Evolutionary conservation across 2,797 vertebrate genomes (phyloP).

Genomic region (Glyptemys insculpta): DNA sequence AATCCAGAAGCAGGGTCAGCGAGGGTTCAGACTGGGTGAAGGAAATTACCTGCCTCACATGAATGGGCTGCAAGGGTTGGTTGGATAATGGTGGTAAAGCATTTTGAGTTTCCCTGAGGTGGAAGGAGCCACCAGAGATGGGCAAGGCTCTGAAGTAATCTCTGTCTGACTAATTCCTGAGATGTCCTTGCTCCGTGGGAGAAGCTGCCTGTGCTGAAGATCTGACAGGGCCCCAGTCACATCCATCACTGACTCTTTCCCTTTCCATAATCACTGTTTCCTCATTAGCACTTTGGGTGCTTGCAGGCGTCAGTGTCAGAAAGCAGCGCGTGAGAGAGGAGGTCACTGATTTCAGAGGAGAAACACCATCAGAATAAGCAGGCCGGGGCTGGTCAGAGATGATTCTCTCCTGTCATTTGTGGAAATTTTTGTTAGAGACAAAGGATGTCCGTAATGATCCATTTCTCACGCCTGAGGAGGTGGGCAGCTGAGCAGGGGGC

Average conservation of each 20-base stretch:
- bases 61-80: not conserved
- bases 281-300: not conserved
- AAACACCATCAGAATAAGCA: not conserved
- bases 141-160: not conserved
- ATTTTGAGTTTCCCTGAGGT: not conserved
- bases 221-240: not conserved
- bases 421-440: too few species aligned
- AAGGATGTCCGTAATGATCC: not conserved
- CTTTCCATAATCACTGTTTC: not conserved
- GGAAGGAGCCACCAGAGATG: not conserved
- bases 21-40: not conserved
- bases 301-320: not conserved
- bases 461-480: not conserved
- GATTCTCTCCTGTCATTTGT: not conserved
- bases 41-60: not conserved
- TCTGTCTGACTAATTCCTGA: not conserved
- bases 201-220: not conserved
- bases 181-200: not conserved
- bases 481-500: not conserved
- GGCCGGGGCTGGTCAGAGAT: not conserved
- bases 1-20: not conserved
- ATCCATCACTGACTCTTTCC: not conserved
- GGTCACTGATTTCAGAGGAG: not conserved
- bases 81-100: not conserved
- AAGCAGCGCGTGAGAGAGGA: not conserved